Conservation (phyloP, 2,888 invertebrate species). For the Pyrochroa serraticornis region DNA sequence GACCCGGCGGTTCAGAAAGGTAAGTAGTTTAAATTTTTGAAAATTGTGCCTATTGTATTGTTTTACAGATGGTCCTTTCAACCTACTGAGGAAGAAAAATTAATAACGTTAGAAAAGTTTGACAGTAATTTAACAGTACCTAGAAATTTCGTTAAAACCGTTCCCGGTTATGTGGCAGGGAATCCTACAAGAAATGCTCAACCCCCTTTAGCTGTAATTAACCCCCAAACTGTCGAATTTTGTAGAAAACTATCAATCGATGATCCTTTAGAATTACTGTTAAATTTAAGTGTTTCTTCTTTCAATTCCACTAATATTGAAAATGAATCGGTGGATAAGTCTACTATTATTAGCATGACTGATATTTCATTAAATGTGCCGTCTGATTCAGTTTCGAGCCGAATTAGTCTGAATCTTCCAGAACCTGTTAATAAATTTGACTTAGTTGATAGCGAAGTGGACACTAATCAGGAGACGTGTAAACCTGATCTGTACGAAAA, state of each 20-base stretch:
- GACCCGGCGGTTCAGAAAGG: constrained; percentile 73
- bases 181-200: constrained; percentile 23
- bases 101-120: constrained; percentile 68
- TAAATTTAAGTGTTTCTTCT: constrained; percentile 57
- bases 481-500: constrained; percentile 11
- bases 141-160: constrained; percentile 79
- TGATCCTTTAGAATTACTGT: constrained; percentile 76
- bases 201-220: constrained; percentile 64
- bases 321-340: neutral
- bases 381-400: too few relatives aligned
- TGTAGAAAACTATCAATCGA: constrained; percentile 76
- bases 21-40: constrained; percentile 49
- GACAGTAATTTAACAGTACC: constrained; percentile 73
- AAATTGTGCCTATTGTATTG: constrained; percentile 1
- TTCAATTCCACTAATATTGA: neutral
- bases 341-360: neutral
- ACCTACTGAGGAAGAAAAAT: constrained; percentile 77
- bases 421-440: constrained; percentile 34
- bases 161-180: constrained; percentile 61
- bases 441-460: neutral
- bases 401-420: constrained; percentile 40
- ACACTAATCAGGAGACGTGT: too few relatives aligned
- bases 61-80: constrained; percentile 69
- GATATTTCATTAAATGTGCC: too few relatives aligned
- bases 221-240: constrained; percentile 72